Conservation (phyloP, 2,888 invertebrate genomes). For the Tinea trinotella region DNA sequence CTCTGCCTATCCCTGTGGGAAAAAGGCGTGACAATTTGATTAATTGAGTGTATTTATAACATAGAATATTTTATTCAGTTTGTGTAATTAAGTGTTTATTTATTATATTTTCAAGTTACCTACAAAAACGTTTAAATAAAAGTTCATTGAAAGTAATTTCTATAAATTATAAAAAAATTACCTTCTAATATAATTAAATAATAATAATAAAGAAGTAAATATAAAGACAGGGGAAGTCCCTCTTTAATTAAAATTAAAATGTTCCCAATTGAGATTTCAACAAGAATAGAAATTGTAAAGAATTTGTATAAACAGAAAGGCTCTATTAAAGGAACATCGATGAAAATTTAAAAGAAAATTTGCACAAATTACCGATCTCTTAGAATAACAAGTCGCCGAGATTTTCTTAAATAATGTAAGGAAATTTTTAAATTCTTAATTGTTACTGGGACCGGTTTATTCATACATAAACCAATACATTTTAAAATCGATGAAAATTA, state of each 20-base stretch:
- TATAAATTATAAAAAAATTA: neutral
- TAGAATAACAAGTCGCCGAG: slow-evolving; percentile 14
- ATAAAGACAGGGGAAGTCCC: neutral
- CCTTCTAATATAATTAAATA: neutral
- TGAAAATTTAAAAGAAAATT: slow-evolving; percentile 56
- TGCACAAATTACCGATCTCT: slow-evolving; percentile 60
- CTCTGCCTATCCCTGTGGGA: too few species aligned
- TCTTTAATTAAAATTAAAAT: neutral
- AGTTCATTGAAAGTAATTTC: too few species aligned
- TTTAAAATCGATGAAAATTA: too few species aligned
- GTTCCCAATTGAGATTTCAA: neutral
- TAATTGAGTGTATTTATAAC: too few species aligned
- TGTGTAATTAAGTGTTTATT: too few species aligned
- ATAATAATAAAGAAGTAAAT: neutral
- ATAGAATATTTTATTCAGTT: too few species aligned
- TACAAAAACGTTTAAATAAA: too few species aligned
- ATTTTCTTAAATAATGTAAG: slow-evolving; percentile 47
- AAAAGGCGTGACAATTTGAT: too few species aligned
- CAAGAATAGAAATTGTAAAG: slow-evolving; percentile 3
- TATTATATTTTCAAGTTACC: too few species aligned
- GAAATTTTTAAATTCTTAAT: slow-evolving; percentile 61
- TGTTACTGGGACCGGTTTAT: slow-evolving; percentile 50
- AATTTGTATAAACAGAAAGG: slow-evolving; percentile 25
- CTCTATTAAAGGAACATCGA: slow-evolving; percentile 60
- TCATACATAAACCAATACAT: too few species aligned